These are phyloP conservation scores for Heloderma charlesbogerti DNA, from an alignment of 2,113 vertebrate genomes.

Conservation along the genomic window DNA sequence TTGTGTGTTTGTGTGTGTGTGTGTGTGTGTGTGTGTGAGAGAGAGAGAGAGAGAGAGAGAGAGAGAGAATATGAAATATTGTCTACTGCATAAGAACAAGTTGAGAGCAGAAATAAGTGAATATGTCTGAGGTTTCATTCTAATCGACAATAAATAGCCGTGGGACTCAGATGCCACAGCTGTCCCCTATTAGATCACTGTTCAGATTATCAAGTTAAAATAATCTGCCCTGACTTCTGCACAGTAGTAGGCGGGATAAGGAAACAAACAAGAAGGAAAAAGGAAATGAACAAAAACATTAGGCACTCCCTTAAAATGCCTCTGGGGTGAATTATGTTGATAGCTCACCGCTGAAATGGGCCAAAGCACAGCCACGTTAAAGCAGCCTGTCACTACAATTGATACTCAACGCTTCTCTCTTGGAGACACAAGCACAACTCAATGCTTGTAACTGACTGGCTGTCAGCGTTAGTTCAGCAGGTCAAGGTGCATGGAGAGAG, in stretches of 20 bases:
- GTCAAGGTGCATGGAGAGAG: conserved; percentile 68
- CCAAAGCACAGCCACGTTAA: conserved; percentile 67
- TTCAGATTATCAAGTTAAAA: conserved; percentile 82
- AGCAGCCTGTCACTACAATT: conserved; percentile 66
- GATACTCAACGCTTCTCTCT: conserved; percentile 61
- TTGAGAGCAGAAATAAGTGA: conserved; percentile 73
- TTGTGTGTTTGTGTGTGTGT: background rate
- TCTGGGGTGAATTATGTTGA: conserved; percentile 77
- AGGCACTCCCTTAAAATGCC: conserved; percentile 70
- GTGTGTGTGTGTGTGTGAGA: background rate
- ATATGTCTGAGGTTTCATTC: conserved; percentile 77
- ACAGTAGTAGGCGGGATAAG: conserved; percentile 55
- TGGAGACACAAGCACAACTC: conserved; percentile 42
- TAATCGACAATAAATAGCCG: conserved; percentile 81
- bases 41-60: background rate
- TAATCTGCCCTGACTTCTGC: conserved; percentile 82
- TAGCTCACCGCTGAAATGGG: conserved; percentile 68
- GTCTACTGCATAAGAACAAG: conserved; percentile 71
- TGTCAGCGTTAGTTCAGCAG: conserved; percentile 82
- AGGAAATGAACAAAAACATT: conserved; percentile 69
- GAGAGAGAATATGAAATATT: conserved; percentile 42
- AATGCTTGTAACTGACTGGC: conserved; percentile 67
- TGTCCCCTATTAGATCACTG: conserved; percentile 79
- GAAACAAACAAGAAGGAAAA: conserved; percentile 36
- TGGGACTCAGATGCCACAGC: conserved; percentile 75